These are phyloP conservation scores for Leucophenga maculata DNA, from an alignment of 2,888 invertebrate genomes.

Conservation along the genomic window DNA sequence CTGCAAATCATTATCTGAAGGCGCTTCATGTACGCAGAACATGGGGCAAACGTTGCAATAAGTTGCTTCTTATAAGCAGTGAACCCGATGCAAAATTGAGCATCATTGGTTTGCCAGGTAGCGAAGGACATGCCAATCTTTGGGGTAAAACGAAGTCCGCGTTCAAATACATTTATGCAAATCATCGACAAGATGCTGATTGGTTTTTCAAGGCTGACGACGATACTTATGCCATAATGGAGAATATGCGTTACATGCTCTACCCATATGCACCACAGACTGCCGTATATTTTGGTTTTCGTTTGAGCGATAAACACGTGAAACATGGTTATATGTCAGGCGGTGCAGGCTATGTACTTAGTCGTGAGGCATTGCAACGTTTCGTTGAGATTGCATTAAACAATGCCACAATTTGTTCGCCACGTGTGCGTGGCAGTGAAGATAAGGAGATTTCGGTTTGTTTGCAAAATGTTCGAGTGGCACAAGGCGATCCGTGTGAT, in stretches of 20 bases:
- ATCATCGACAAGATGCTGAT: conserved; percentile 88
- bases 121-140: conserved; percentile 87
- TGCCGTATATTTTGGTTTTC: conserved; percentile 87
- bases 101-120: conserved; percentile 84
- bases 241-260: conserved; percentile 93
- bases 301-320: not conserved
- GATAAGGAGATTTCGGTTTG: conserved; percentile 77
- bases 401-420: conserved; percentile 73
- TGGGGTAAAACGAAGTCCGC: conserved; percentile 98
- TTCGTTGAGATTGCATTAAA: conserved; percentile 83
- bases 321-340: conserved; percentile 88
- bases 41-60: conserved; percentile 93
- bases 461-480: conserved; percentile 86
- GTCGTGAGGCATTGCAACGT: conserved; percentile 82
- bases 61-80: conserved; percentile 88
- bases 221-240: conserved; percentile 97
- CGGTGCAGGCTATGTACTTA: conserved; percentile 94
- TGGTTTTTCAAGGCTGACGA: conserved; percentile 99
- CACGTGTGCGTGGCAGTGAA: conserved; percentile 72
- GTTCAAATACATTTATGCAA: conserved; percentile 86
- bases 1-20: conserved; percentile 86
- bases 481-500: conserved; percentile 91
- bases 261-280: conserved; percentile 79
- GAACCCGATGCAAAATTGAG: conserved; percentile 81
- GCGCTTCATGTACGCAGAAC: conserved; percentile 92